Conservation (phyloP, 2,797 vertebrate species). For the Anabacerthia variegaticeps region DNA sequence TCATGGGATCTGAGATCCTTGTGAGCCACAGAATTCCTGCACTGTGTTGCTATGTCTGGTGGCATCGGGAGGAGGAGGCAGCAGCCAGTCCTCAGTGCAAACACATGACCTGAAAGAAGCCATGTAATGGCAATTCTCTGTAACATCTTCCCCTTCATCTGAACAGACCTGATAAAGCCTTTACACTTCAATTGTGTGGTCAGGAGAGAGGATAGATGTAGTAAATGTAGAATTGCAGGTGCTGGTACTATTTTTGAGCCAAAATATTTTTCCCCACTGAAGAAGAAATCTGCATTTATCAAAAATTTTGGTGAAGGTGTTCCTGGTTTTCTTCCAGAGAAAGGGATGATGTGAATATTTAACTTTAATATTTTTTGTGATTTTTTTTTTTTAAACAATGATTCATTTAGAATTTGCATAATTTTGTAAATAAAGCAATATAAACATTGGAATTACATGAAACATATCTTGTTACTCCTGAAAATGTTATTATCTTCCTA, state of each 20-base stretch:
- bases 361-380: not conserved
- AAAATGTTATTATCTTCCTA: not conserved
- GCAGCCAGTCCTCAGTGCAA: not conserved
- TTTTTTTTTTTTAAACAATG: not conserved
- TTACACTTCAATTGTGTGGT: not conserved
- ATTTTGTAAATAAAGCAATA: not conserved
- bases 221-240: not conserved
- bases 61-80: not conserved
- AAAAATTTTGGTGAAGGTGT: not conserved
- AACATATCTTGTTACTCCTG: not conserved
- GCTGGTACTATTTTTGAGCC: not conserved
- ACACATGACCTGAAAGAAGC: rapidly evolving
- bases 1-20: not conserved
- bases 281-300: not conserved
- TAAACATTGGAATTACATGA: not conserved
- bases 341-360: not conserved
- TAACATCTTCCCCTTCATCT: not conserved
- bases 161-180: not conserved
- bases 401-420: not conserved
- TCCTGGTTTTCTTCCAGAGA: not conserved
- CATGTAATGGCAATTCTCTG: not conserved
- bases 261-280: not conserved
- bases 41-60: rapidly evolving
- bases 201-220: not conserved
- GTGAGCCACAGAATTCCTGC: not conserved